These are phyloP conservation scores for Octodon degus DNA, from an alignment of 2,113 vertebrate species.

Conservation along the genomic window DNA sequence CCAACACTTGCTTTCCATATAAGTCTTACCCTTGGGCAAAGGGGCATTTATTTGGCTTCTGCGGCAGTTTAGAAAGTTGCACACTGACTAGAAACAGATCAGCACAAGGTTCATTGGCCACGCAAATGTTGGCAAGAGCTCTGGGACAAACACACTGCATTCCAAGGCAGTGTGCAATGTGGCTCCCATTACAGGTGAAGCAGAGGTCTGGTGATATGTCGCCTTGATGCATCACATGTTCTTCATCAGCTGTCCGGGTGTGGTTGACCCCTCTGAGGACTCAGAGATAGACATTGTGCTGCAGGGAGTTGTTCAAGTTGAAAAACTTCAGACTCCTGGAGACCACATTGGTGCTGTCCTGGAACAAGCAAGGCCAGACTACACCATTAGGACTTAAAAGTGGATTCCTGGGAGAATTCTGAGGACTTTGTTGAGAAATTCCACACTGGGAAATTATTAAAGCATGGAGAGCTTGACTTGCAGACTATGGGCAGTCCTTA, in stretches of 20 bases:
- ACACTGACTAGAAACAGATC: slow-evolving; percentile 99
- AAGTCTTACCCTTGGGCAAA: slow-evolving; percentile 97
- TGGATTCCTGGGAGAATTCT: slow-evolving; percentile 91
- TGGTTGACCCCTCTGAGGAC: slow-evolving; percentile 97
- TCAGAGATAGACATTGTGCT: slow-evolving; percentile 96
- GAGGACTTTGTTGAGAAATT: slow-evolving; percentile 98
- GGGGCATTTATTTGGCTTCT: slow-evolving; percentile 97
- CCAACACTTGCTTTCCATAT: slow-evolving; percentile 97
- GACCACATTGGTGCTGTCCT: slow-evolving; percentile 94
- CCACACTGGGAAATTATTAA: slow-evolving; percentile 94
- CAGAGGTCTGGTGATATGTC: slow-evolving; percentile 99
- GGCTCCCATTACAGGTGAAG: slow-evolving; percentile 96
- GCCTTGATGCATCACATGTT: slow-evolving; percentile 98
- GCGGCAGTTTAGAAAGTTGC: slow-evolving; percentile 97
- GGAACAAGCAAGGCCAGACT: slow-evolving; percentile 95
- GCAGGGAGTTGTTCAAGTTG: slow-evolving; percentile 98
- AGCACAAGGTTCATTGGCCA: slow-evolving; percentile 98
- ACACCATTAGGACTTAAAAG: slow-evolving; percentile 95
- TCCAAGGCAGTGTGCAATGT: slow-evolving; percentile 99
- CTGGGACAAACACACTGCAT: slow-evolving; percentile 95
- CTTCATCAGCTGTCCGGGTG: slow-evolving; percentile 96
- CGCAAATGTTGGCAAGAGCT: slow-evolving; percentile 98
- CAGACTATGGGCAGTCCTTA: slow-evolving; percentile 95
- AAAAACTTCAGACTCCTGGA: slow-evolving; percentile 96
- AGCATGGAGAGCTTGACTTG: slow-evolving; percentile 96